A percentile compares a stretch with the other conserved stretches of the same genome.
phyloP scores from a whole-genome alignment of 2,888 invertebrate species.

The Drosophila hamatofila region DNA sequence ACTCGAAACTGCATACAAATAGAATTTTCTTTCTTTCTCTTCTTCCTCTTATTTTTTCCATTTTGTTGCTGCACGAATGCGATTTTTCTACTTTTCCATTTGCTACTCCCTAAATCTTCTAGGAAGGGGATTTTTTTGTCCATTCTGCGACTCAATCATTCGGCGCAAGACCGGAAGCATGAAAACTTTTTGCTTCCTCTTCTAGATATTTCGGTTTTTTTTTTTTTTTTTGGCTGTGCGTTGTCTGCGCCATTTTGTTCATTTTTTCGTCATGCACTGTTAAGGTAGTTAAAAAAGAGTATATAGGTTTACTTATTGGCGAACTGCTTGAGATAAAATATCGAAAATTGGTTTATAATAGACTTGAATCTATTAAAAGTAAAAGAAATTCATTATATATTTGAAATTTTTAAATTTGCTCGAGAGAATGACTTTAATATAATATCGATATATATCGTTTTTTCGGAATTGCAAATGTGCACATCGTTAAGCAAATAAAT shows the following conservation, averaged over 20 bases:
- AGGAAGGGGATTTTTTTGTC: neutral
- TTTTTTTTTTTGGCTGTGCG: conserved; percentile 9
- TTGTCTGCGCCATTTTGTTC: conserved; percentile 57
- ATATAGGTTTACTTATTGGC: neutral
- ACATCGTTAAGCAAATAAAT: neutral
- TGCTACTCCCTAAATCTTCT: neutral
- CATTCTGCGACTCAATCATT: conserved; percentile 41
- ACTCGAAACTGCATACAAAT: conserved; percentile 21
- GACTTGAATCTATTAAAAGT: neutral
- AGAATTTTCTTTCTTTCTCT: neutral
- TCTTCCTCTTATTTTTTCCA: neutral
- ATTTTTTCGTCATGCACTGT: conserved; percentile 7
- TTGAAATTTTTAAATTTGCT: neutral
- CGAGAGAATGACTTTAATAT: too few species aligned
- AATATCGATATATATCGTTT: neutral
- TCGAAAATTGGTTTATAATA: neutral
- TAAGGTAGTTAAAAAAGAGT: neutral
- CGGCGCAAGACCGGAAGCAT: conserved; percentile 66
- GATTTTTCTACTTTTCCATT: conserved; percentile 11
- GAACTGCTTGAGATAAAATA: neutral
- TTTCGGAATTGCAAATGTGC: too few species aligned
- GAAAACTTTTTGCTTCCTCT: conserved; percentile 13
- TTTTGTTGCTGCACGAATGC: conserved; percentile 10
- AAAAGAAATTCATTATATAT: neutral
- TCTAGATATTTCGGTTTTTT: neutral